Conservation (phyloP, 2,113 vertebrate genomes). For the Tetrao urogallus region DNA sequence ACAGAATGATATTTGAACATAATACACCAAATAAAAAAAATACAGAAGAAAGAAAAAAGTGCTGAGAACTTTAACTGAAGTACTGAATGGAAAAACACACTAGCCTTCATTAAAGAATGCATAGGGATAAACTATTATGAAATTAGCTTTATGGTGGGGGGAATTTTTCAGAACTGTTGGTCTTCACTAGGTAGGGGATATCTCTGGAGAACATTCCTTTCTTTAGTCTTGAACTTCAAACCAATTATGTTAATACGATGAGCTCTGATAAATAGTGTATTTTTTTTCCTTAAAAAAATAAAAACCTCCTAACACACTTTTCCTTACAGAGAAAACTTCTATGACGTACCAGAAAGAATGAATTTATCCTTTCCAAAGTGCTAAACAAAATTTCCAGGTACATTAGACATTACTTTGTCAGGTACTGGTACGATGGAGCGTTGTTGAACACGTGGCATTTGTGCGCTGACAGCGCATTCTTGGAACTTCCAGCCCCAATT, state of each 20-base stretch:
- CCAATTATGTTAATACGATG: constrained; percentile 65
- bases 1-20: constrained; percentile 86
- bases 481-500: constrained; percentile 19
- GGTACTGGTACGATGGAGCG: constrained; percentile 68
- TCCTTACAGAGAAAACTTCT: constrained; percentile 79
- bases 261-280: constrained; percentile 78
- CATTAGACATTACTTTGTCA: constrained; percentile 77
- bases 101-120: constrained; percentile 73
- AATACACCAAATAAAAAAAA: constrained; percentile 83
- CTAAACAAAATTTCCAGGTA: constrained; percentile 86
- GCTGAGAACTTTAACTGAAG: constrained; percentile 80
- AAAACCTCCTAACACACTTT: constrained; percentile 79
- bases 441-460: constrained; percentile 26
- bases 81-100: constrained; percentile 78
- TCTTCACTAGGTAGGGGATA: constrained; percentile 67
- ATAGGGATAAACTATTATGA: constrained; percentile 72
- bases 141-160: constrained; percentile 67
- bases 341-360: constrained; percentile 79
- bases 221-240: constrained; percentile 76
- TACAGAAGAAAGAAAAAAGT: constrained; percentile 80
- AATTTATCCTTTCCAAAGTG: constrained; percentile 90
- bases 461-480: background rate
- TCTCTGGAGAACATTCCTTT: constrained; percentile 69
- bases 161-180: constrained; percentile 72
- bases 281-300: constrained; percentile 81